A percentile compares a stretch with the other conserved stretches of the same genome.
Conservation (phyloP, 1,140 invertebrate genomes). For the Drosophila tsacasi region DNA sequence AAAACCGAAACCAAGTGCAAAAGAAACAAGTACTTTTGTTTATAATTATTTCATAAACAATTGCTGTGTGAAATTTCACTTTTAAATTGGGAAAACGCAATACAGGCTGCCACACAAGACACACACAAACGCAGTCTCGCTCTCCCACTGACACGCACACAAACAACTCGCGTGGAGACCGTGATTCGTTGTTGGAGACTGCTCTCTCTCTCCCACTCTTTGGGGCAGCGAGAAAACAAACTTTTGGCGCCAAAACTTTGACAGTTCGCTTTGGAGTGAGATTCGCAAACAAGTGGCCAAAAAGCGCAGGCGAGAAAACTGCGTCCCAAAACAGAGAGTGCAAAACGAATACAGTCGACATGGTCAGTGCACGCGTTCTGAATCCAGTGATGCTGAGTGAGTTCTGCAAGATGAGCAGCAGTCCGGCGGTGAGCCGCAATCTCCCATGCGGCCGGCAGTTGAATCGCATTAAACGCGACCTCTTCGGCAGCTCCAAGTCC, state of each 20-base stretch:
- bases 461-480: conserved; percentile 80
- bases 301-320: conserved; percentile 61
- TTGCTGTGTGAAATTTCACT: conserved; percentile 69
- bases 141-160: conserved; percentile 34
- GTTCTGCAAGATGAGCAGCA: conserved; percentile 72
- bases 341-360: conserved; percentile 45
- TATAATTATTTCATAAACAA: conserved; percentile 70
- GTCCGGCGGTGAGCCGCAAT: conserved; percentile 66
- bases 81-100: conserved; percentile 59
- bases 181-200: conserved; percentile 48
- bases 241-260: conserved; percentile 82
- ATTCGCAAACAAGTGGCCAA: conserved; percentile 72
- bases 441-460: conserved; percentile 68
- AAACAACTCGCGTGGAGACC: conserved; percentile 58
- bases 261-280: conserved; percentile 63
- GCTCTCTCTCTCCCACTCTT: conserved; percentile 43
- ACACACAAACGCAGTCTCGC: conserved; percentile 28
- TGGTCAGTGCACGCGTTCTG: conserved; percentile 80
- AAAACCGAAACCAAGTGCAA: conserved; percentile 25
- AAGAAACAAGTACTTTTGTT: conserved; percentile 45
- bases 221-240: conserved; percentile 58
- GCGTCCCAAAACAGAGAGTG: conserved; percentile 50
- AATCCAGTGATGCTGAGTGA: conserved; percentile 71
- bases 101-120: conserved; percentile 51
- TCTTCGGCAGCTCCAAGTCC: conserved; percentile 63